A percentile compares a stretch with the other conserved stretches of the same genome.
phyloP scores from a whole-genome alignment of 2,797 vertebrate genomes.

The Sebastolobus altivelis region DNA sequence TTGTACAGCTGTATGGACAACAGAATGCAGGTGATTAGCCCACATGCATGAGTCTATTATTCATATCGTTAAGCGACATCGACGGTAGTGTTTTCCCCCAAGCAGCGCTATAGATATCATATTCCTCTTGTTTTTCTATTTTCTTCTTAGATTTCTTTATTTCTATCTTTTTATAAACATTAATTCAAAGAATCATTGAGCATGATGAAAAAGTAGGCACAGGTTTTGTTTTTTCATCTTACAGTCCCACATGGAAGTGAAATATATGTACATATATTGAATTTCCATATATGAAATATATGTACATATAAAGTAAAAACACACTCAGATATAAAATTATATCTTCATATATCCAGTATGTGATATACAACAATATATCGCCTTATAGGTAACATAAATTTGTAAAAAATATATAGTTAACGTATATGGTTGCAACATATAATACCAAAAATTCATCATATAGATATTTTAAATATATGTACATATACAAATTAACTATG shows the following conservation, averaged over 20 bases:
- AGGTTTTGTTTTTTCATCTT: neutral
- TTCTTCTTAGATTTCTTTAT: neutral
- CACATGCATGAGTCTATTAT: neutral
- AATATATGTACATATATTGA: too few species aligned
- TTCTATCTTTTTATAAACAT: neutral
- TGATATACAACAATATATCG: too few species aligned
- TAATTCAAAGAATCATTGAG: neutral
- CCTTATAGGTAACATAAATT: too few species aligned
- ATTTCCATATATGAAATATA: too few species aligned
- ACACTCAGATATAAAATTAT: too few species aligned
- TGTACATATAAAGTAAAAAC: too few species aligned
- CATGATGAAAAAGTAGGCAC: neutral
- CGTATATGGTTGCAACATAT: too few species aligned
- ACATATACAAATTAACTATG: neutral
- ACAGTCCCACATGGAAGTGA: neutral
- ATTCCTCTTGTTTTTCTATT: neutral
- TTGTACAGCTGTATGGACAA: neutral
- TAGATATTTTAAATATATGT: neutral
- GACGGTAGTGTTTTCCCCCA: neutral
- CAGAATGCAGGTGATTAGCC: neutral
- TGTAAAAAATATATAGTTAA: too few species aligned
- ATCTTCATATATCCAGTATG: too few species aligned
- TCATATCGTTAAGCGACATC: neutral
- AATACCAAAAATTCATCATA: neutral
- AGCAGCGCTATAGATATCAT: neutral